These are phyloP conservation scores for Manduca sexta DNA, from an alignment of 1,140 invertebrate species.

Conservation along the genomic window DNA sequence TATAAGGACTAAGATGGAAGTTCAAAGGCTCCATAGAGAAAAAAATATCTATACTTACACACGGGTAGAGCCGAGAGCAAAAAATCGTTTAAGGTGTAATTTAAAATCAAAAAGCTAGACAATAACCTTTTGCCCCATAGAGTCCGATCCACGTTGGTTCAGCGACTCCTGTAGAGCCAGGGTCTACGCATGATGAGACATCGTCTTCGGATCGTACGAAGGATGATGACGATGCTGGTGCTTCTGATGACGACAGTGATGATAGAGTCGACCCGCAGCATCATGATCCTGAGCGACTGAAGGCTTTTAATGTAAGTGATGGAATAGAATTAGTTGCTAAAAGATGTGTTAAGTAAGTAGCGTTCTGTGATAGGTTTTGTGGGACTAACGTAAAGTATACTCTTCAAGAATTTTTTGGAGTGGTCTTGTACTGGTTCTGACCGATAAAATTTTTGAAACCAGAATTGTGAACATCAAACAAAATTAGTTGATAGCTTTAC, in stretches of 20 bases:
- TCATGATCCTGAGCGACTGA: slow-evolving; percentile 95
- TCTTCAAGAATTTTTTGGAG: too few relatives aligned
- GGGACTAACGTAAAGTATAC: too few relatives aligned
- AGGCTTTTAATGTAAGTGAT: slow-evolving; percentile 92
- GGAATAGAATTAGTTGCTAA: neutral
- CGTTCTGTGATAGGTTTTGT: neutral
- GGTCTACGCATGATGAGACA: slow-evolving; percentile 90
- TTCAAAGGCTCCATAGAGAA: too few relatives aligned
- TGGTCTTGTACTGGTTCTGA: too few relatives aligned
- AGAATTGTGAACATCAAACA: too few relatives aligned
- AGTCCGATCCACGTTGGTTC: slow-evolving; percentile 77
- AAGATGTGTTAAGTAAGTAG: neutral
- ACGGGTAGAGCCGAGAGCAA: too few relatives aligned
- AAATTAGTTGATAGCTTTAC: too few relatives aligned
- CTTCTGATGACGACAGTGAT: slow-evolving; percentile 92
- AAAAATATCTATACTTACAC: too few relatives aligned
- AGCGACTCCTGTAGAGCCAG: slow-evolving; percentile 75
- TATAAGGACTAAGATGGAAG: too few relatives aligned
- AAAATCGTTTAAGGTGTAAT: too few relatives aligned
- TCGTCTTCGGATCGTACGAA: slow-evolving; percentile 91
- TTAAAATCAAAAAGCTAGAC: too few relatives aligned
- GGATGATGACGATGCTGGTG: slow-evolving; percentile 92
- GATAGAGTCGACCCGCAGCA: slow-evolving; percentile 90
- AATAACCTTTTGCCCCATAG: slow-evolving; percentile 57
- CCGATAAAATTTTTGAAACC: too few relatives aligned